Evolutionary conservation across 2,113 vertebrate species (phyloP).

Genomic region (Phainopepla nitens): DNA sequence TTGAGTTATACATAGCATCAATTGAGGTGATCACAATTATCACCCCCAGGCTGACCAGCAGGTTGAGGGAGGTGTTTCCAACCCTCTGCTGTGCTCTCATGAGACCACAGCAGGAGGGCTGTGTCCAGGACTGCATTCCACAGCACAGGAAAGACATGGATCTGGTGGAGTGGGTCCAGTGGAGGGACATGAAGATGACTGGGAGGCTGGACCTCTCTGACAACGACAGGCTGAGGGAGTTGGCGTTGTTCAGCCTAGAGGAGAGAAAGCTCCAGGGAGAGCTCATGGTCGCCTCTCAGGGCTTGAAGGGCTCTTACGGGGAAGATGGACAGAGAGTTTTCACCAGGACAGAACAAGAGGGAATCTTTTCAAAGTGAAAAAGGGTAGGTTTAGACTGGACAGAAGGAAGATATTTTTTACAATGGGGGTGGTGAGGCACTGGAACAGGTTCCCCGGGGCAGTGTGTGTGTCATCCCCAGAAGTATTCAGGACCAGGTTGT

Average conservation of each 20-base stretch:
- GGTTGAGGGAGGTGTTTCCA: not conserved
- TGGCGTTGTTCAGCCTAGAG: not conserved
- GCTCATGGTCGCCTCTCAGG: not conserved
- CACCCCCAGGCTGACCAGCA: not conserved
- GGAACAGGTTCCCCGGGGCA: not conserved
- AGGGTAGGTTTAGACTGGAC: not conserved
- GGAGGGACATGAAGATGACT: rapidly evolving
- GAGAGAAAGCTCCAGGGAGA: not conserved
- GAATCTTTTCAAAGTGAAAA: not conserved
- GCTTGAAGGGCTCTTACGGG: not conserved
- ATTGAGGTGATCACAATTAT: not conserved
- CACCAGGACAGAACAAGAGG: not conserved
- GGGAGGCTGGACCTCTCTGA: not conserved
- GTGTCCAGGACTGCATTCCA: not conserved
- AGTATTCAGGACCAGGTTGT: not conserved
- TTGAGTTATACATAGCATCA: not conserved
- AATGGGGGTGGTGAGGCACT: not conserved
- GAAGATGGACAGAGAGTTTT: not conserved
- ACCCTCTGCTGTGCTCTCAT: rapidly evolving
- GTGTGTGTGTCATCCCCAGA: not conserved
- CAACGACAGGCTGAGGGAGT: not conserved
- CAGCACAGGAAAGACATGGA: not conserved
- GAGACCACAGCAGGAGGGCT: not conserved
- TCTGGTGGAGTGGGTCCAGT: not conserved
- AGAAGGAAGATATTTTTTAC: not conserved